Percentiles rank a stretch among this genome's conserved stretches.
These are phyloP conservation scores for Numenius phaeopus DNA, from an alignment of 2,797 vertebrate genomes.

Conservation along the genomic window DNA sequence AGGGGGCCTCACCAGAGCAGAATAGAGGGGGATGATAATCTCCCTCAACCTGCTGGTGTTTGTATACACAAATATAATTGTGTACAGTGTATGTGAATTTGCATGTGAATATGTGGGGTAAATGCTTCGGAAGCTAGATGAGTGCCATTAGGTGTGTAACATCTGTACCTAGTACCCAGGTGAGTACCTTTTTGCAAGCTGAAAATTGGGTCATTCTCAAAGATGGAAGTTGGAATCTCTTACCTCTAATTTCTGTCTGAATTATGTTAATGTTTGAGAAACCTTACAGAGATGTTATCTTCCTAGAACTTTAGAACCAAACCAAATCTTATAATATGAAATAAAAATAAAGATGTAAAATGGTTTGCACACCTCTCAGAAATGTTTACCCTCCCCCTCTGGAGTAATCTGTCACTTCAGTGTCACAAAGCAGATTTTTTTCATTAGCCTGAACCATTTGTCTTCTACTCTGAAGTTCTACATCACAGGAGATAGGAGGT, in stretches of 20 bases:
- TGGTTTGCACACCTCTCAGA: not conserved
- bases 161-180: not conserved
- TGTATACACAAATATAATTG: not conserved
- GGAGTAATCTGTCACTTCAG: not conserved
- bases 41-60: too few species aligned
- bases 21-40: too few species aligned
- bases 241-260: not conserved
- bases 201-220: not conserved
- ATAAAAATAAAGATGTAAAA: not conserved
- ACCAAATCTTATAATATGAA: not conserved
- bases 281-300: not conserved
- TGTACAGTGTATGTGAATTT: not conserved
- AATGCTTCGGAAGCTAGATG: not conserved
- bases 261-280: not conserved
- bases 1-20: too few species aligned
- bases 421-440: not conserved
- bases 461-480: not conserved
- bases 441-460: not conserved
- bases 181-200: not conserved
- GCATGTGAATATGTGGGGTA: not conserved
- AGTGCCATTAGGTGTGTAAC: not conserved
- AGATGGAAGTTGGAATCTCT: not conserved
- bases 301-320: not conserved
- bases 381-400: not conserved
- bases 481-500: not conserved